Percentiles rank a stretch among this genome's conserved stretches.
These are phyloP conservation scores for Guaruba guarouba DNA, from an alignment of 2,113 vertebrate genomes.

Conservation along the genomic window DNA sequence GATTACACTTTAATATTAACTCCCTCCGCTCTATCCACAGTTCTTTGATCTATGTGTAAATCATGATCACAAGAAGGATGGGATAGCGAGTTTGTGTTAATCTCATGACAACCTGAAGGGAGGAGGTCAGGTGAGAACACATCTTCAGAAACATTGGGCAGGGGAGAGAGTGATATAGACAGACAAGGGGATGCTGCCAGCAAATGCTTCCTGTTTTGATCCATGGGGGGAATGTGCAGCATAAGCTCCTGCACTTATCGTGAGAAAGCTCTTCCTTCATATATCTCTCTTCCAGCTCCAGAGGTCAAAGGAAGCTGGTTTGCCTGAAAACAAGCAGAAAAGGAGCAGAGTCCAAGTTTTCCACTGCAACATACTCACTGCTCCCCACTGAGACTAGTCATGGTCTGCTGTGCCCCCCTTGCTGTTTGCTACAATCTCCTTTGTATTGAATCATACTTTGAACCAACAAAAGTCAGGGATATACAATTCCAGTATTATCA, in stretches of 20 bases:
- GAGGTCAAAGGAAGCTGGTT: not conserved
- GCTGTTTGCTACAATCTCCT: not conserved
- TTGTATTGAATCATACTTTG: not conserved
- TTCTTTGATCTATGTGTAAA: not conserved
- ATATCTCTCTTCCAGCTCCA: not conserved
- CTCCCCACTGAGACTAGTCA: not conserved
- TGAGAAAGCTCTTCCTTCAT: constrained; percentile 2
- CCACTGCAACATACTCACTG: not conserved
- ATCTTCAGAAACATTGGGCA: not conserved
- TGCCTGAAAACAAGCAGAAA: not conserved
- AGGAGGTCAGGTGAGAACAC: not conserved
- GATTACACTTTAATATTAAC: not conserved
- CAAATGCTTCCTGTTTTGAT: not conserved
- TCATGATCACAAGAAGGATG: not conserved
- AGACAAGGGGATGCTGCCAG: not conserved
- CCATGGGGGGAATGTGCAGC: accelerated
- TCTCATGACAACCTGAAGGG: not conserved
- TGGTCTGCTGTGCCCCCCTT: no score
- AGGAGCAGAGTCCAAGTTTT: not conserved
- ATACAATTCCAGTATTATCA: not conserved
- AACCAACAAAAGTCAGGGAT: not conserved
- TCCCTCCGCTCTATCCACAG: not conserved
- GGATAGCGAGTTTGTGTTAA: not conserved
- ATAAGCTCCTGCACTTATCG: not conserved
- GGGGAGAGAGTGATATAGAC: accelerated